These are phyloP conservation scores for Struthidea cinerea DNA, from an alignment of 2,113 vertebrate genomes.

Conservation along the genomic window DNA sequence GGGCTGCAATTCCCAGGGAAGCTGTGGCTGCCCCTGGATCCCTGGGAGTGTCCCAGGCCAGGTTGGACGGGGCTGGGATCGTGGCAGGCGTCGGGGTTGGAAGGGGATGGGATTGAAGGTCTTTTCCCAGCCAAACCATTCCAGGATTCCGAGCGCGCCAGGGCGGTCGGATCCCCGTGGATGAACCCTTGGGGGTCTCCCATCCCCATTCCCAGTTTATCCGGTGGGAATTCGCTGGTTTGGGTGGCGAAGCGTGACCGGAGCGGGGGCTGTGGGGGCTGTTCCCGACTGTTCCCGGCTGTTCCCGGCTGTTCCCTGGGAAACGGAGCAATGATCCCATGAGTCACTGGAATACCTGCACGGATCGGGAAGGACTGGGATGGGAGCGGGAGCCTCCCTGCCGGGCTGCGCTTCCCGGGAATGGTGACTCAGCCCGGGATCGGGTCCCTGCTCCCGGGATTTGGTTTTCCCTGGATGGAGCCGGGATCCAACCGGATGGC, in stretches of 20 bases:
- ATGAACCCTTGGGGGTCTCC: background rate
- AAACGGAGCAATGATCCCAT: background rate
- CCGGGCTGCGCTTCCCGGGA: background rate
- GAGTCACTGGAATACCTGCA: background rate
- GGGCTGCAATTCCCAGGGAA: background rate
- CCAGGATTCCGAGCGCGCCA: background rate
- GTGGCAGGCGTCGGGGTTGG: background rate
- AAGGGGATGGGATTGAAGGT: background rate
- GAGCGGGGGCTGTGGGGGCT: too few relatives aligned
- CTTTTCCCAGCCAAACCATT: background rate
- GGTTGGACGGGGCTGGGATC: background rate
- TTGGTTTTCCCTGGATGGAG: background rate
- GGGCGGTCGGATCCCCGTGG: background rate
- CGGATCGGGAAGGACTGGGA: background rate
- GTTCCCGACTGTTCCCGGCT: background rate
- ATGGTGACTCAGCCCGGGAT: too few relatives aligned
- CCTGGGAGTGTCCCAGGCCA: background rate
- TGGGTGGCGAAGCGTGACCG: background rate
- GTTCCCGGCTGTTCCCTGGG: background rate
- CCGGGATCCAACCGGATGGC: background rate
- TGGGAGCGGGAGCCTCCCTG: background rate
- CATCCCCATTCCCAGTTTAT: background rate
- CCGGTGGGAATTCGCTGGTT: background rate
- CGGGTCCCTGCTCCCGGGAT: background rate
- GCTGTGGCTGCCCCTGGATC: background rate